Conservation (phyloP, 1,140 invertebrate species). For the Microplitis demolitor region DNA sequence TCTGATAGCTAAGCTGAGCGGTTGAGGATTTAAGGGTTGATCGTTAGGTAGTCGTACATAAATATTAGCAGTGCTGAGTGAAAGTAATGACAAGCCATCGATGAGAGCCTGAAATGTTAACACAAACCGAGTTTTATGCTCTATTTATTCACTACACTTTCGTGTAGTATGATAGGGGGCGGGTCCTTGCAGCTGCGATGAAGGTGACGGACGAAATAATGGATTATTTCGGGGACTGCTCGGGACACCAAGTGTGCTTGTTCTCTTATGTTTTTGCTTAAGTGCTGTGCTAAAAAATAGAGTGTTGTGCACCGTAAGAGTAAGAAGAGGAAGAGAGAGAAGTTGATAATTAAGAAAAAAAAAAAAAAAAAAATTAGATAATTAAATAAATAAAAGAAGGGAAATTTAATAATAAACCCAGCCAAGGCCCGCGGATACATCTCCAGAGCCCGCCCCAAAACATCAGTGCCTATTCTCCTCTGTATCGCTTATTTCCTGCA, state of each 20-base stretch:
- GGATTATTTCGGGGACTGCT: conserved; percentile 18
- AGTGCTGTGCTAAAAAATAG: conserved; percentile 5
- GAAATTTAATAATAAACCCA: conserved; percentile 17
- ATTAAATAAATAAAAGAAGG: not conserved
- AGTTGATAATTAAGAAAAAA: too few species aligned
- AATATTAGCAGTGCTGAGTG: not conserved
- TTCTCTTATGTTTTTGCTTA: conserved; percentile 26
- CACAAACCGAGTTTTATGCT: conserved; percentile 56
- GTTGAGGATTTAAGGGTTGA: too few species aligned
- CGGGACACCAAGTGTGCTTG: conserved; percentile 20
- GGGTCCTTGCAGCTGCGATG: conserved; percentile 49
- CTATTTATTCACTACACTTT: conserved; percentile 57
- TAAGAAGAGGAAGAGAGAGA: not conserved
- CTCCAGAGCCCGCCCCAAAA: conserved; percentile 42
- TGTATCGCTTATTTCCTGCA: conserved; percentile 32
- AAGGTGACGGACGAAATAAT: conserved; percentile 29
- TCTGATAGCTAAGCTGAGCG: too few species aligned
- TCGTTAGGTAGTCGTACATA: not conserved
- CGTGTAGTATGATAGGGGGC: conserved; percentile 53
- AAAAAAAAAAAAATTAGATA: not conserved
- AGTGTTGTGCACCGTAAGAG: not conserved
- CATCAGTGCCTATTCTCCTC: conserved; percentile 50
- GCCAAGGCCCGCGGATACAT: conserved; percentile 43
- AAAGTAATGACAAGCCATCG: conserved; percentile 28
- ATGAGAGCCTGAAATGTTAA: conserved; percentile 50